Conservation (phyloP, 2,113 vertebrate species). For the Chaetops frenatus region DNA sequence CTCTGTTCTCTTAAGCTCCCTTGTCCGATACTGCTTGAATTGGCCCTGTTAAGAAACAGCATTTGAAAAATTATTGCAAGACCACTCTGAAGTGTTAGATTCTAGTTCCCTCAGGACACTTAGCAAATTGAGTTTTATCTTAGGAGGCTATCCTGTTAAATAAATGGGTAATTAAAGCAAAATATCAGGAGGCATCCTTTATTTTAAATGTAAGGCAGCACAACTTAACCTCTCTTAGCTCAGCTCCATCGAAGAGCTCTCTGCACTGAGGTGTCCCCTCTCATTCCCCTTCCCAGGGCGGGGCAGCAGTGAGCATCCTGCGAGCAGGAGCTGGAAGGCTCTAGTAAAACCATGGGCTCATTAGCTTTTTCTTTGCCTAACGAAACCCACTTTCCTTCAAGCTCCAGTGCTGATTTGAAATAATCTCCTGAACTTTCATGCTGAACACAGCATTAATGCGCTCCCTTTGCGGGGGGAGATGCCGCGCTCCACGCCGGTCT, state of each 20-base stretch:
- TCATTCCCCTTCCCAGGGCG: neutral
- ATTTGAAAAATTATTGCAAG: neutral
- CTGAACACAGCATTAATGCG: neutral
- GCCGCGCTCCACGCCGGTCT: neutral
- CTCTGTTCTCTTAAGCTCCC: neutral
- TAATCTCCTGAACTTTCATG: neutral
- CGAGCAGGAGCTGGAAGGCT: neutral
- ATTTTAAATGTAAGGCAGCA: neutral
- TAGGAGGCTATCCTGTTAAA: neutral
- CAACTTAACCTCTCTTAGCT: neutral
- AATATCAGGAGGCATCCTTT: neutral
- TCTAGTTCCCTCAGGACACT: neutral
- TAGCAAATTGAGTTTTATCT: neutral
- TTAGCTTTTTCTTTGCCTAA: neutral
- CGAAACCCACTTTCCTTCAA: neutral
- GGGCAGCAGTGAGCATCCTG: neutral
- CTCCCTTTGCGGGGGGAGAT: neutral
- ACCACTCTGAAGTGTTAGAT: neutral
- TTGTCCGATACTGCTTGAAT: neutral
- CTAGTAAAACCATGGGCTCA: neutral
- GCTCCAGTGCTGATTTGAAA: neutral
- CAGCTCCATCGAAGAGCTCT: neutral
- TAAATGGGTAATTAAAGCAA: neutral
- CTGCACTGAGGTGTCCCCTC: rapidly evolving
- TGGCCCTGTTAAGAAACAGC: neutral